Percentiles rank a stretch among this genome's conserved stretches.
Conservation (phyloP, 2,888 invertebrate species). For the Macaria liturata region DNA sequence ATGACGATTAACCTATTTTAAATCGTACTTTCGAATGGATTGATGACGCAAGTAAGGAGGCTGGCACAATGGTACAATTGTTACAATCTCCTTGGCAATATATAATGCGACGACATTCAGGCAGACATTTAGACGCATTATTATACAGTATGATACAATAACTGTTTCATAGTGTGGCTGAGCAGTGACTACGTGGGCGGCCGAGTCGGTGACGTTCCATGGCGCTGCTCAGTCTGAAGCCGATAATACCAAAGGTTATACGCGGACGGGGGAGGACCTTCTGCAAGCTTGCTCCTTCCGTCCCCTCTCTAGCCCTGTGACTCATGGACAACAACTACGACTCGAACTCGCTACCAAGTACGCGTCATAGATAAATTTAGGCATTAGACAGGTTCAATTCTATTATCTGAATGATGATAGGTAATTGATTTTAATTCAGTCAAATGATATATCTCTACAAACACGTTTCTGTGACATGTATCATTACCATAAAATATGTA, state of each 20-base stretch:
- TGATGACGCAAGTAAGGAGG: conserved; percentile 63
- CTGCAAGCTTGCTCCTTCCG: not conserved
- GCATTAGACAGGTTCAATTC: too few relatives aligned
- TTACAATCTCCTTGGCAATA: conserved; percentile 53
- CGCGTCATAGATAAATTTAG: too few relatives aligned
- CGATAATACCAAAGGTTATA: conserved; percentile 27
- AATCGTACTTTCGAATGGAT: conserved; percentile 70
- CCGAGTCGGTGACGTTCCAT: conserved; percentile 31
- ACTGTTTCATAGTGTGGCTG: conserved; percentile 39
- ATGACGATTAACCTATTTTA: conserved; percentile 72
- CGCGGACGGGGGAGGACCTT: conserved; percentile 9
- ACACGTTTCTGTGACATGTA: too few relatives aligned
- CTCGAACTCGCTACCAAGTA: not conserved
- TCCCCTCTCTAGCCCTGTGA: too few relatives aligned
- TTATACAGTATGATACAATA: conserved; percentile 43
- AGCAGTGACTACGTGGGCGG: conserved; percentile 29
- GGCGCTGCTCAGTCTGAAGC: conserved; percentile 23
- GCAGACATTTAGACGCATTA: conserved; percentile 48
- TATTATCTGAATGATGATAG: too few relatives aligned
- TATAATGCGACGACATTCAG: conserved; percentile 52
- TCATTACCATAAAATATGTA: too few relatives aligned
- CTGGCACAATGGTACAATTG: conserved; percentile 62
- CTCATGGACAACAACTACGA: conserved; percentile 1
- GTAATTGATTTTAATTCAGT: too few relatives aligned
- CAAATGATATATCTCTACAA: too few relatives aligned